These are phyloP conservation scores for Crax fasciolata DNA, from an alignment of 2,797 vertebrate genomes.

Conservation along the genomic window DNA sequence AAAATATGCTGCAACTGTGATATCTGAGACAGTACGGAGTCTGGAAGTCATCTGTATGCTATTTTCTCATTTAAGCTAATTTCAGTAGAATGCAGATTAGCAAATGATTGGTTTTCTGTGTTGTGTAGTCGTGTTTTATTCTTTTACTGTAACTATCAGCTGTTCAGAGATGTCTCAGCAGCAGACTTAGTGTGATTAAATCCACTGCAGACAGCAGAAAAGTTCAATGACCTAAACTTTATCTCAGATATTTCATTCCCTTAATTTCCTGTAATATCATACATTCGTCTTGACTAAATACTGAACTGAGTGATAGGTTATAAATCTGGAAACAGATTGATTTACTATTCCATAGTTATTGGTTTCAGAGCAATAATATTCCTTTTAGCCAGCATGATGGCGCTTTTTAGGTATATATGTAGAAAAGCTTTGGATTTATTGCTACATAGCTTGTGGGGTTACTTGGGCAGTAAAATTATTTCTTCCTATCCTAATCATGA, in stretches of 20 bases:
- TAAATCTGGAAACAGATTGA: background rate
- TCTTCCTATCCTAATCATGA: background rate
- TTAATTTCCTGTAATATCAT: conserved; percentile 26
- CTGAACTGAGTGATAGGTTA: background rate
- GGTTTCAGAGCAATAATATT: background rate
- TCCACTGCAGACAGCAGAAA: background rate
- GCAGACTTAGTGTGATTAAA: conserved; percentile 14
- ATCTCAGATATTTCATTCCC: background rate
- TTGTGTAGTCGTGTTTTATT: background rate
- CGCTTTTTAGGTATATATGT: background rate
- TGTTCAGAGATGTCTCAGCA: background rate
- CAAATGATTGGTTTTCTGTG: background rate
- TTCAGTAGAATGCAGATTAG: background rate
- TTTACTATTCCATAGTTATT: background rate
- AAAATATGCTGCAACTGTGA: background rate
- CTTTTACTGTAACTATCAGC: background rate
- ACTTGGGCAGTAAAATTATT: background rate
- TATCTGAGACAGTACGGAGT: background rate
- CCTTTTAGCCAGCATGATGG: background rate
- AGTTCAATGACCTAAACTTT: conserved; percentile 10
- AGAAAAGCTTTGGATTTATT: background rate
- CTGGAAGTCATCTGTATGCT: background rate
- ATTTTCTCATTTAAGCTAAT: conserved; percentile 1
- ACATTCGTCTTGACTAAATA: background rate
- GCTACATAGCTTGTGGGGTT: background rate